Conservation (phyloP, 2,888 invertebrate genomes). For the Muschampia plurimacula region DNA sequence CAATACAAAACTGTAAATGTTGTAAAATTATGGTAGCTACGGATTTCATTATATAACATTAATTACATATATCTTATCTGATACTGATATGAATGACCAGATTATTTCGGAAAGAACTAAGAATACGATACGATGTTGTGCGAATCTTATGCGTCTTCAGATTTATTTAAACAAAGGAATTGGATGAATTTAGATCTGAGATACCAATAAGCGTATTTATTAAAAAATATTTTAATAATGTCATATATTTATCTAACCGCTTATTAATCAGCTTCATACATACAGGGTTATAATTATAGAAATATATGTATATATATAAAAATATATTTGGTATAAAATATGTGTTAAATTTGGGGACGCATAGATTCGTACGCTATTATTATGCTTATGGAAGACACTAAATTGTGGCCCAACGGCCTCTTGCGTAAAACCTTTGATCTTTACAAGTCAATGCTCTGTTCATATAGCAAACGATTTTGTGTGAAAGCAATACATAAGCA, state of each 20-base stretch:
- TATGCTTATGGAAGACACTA: conserved; percentile 57
- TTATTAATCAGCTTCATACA: background rate
- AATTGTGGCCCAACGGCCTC: conserved; percentile 51
- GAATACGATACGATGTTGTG: conserved; percentile 14
- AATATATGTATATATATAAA: no score
- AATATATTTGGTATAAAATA: background rate
- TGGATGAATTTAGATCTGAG: background rate
- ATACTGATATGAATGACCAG: conserved; percentile 56
- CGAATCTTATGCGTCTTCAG: conserved; percentile 24
- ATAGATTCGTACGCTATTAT: conserved; percentile 32
- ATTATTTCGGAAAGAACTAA: conserved; percentile 54
- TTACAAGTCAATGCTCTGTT: conserved; percentile 2
- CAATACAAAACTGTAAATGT: conserved; percentile 81
- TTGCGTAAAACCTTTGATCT: background rate
- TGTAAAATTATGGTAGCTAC: conserved; percentile 79
- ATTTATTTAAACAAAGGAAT: background rate
- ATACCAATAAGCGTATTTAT: background rate
- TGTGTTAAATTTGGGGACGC: background rate
- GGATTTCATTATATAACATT: conserved; percentile 56
- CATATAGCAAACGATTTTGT: conserved; percentile 45
- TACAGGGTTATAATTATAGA: background rate
- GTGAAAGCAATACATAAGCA: conserved; percentile 76
- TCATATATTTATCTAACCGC: background rate
- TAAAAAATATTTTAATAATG: background rate
- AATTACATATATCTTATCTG: conserved; percentile 58